These are phyloP conservation scores for Gobiocypris rarus DNA, from an alignment of 2,113 vertebrate genomes.

Conservation along the genomic window DNA sequence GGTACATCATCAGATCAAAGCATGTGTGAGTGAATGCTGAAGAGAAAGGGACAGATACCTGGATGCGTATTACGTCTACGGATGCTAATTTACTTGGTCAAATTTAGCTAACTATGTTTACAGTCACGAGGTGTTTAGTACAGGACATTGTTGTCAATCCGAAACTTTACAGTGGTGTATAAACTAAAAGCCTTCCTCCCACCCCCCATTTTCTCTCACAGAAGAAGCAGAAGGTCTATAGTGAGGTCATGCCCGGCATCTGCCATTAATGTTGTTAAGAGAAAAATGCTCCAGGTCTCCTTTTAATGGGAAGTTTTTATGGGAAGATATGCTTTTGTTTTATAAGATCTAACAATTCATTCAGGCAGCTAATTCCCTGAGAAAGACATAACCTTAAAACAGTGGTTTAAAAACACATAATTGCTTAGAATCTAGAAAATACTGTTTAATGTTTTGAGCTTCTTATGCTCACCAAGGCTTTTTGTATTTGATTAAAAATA, in stretches of 20 bases:
- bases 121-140: neutral
- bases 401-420: constrained; percentile 1
- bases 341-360: neutral
- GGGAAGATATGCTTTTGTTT: constrained; percentile 9
- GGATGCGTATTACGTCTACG: neutral
- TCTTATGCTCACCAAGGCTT: neutral
- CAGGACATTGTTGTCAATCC: neutral
- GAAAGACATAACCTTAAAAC: constrained; percentile 14
- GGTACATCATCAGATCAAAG: constrained; percentile 14
- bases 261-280: neutral
- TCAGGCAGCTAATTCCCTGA: neutral
- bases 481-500: neutral
- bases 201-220: neutral
- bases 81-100: neutral
- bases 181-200: neutral
- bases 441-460: neutral
- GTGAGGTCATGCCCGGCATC: neutral
- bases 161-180: neutral
- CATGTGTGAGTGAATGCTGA: neutral
- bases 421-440: constrained; percentile 23
- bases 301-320: constrained; percentile 12
- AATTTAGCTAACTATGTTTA: neutral
- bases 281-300: neutral
- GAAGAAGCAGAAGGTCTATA: constrained; percentile 10
- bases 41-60: neutral